Base-by-base conservation (phyloP, 2,113 vertebrate species). In the Caranx melampygus region DNA sequence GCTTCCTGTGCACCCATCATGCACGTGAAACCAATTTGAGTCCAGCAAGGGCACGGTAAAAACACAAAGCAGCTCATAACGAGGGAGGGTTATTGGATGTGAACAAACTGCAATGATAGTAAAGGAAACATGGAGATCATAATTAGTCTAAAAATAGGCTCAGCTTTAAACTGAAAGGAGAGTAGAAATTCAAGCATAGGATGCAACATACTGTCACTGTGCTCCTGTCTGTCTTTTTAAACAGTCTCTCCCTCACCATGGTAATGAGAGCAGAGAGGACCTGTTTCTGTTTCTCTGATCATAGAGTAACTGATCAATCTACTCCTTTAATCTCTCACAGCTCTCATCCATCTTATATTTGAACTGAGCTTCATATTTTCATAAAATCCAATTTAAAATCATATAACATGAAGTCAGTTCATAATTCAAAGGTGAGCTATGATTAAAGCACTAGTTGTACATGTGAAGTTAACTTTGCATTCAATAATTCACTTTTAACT, bases 401-500 rank as follows among this genome's bases (percentile, higher is more conserved):
- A 79, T 71, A 10, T 74, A 75, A 52, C 68, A 57, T n/a, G 21
- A 67, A 21, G 40, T 3, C 13, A 34, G 26, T 77, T 73, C 45
- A 77, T 85, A 57, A 82, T 85, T 88, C 61, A 85, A 52, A 54
- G 1, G 20, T 55, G 21, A 7, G 26, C 37, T 68, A 57, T 72
- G 1, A 85, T 85, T 49, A 49, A 57, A 66, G 72, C 44, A 44
- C 40, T 31, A 72, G 7, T 33, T 69, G 13, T n/a, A 7, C 59
- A 44, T 78, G 61, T 82, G 49, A 68, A 72, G 59, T 59, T 26
- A 68, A 59, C 66, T 1, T 2, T 13, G 18, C 45, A 52, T 44
- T 82, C 33, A 77, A 40, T 52, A 51, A 82, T 79, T 88, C 63
- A 54, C 79, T 79, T 85, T 77, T 26, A 70, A 60, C 62, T 40